phyloP scores from a whole-genome alignment of 1,140 invertebrate genomes.

The Lepidurus arcticus region DNA sequence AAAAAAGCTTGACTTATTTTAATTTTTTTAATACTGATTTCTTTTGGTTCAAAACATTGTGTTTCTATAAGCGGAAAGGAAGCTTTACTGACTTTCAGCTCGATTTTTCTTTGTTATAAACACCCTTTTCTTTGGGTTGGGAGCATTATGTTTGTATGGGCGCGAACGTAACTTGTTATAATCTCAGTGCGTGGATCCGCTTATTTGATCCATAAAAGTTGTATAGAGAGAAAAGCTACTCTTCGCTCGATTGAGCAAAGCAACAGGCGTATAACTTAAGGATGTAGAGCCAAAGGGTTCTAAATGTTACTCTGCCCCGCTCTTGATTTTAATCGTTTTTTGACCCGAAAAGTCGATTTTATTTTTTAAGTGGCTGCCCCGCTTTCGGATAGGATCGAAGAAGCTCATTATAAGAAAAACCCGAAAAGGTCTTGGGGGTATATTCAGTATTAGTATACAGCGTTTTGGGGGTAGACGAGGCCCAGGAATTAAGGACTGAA shows the following conservation, averaged over 20 bases:
- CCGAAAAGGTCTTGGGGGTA: not conserved
- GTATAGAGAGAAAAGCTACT: too few species aligned
- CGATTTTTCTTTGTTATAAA: too few species aligned
- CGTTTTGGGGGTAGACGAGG: not conserved
- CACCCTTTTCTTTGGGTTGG: too few species aligned
- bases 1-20: not conserved
- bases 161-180: too few species aligned
- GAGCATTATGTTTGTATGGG: too few species aligned
- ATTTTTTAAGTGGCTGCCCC: not conserved
- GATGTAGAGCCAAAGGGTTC: not conserved
- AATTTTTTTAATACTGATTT: not conserved
- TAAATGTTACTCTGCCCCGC: not conserved
- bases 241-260: too few species aligned
- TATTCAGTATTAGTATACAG: not conserved
- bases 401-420: not conserved
- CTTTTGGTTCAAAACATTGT: not conserved
- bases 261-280: too few species aligned
- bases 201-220: too few species aligned
- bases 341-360: not conserved
- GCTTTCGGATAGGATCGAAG: not conserved
- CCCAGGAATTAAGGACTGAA: not conserved
- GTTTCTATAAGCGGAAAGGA: too few species aligned
- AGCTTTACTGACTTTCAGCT: too few species aligned
- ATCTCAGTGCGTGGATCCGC: too few species aligned
- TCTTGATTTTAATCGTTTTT: not conserved